phyloP scores from a whole-genome alignment of 1,140 invertebrate genomes.

The Drosophila kikkawai region DNA sequence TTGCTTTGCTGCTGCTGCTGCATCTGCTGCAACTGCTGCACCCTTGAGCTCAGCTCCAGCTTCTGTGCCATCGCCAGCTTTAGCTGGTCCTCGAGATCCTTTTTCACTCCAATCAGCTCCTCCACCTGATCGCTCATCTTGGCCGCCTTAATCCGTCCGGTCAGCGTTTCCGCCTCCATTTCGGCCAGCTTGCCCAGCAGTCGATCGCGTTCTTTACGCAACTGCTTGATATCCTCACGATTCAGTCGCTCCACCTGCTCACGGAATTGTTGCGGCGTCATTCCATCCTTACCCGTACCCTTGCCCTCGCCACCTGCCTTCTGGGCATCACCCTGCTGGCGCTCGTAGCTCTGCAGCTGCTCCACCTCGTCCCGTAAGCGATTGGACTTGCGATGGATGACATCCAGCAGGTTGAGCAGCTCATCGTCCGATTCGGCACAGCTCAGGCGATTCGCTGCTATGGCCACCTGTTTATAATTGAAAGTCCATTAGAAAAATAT shows the following conservation, averaged over 20 bases:
- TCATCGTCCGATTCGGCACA: conserved; percentile 90
- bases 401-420: conserved; percentile 93
- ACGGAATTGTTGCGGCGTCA: conserved; percentile 78
- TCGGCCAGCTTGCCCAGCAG: conserved; percentile 89
- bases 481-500: neutral
- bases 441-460: conserved; percentile 77
- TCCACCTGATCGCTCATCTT: conserved; percentile 87
- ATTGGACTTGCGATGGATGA: conserved; percentile 92
- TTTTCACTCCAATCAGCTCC: conserved; percentile 87
- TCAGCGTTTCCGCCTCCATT: conserved; percentile 90
- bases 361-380: conserved; percentile 91
- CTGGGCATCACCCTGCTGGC: conserved; percentile 34
- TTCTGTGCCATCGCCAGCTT: conserved; percentile 86
- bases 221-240: conserved; percentile 85
- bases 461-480: conserved; percentile 57
- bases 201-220: conserved; percentile 90
- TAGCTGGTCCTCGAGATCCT: conserved; percentile 88
- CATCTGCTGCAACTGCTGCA: conserved; percentile 73
- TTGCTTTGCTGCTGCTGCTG: conserved; percentile 68
- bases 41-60: conserved; percentile 84
- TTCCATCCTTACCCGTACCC: conserved; percentile 31
- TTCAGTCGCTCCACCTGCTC: conserved; percentile 81
- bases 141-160: conserved; percentile 87
- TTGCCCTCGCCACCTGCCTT: conserved; percentile 30
- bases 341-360: conserved; percentile 84